Evolutionary conservation across 2,113 vertebrate species (phyloP).

Genomic region (Vulpes vulpes): DNA sequence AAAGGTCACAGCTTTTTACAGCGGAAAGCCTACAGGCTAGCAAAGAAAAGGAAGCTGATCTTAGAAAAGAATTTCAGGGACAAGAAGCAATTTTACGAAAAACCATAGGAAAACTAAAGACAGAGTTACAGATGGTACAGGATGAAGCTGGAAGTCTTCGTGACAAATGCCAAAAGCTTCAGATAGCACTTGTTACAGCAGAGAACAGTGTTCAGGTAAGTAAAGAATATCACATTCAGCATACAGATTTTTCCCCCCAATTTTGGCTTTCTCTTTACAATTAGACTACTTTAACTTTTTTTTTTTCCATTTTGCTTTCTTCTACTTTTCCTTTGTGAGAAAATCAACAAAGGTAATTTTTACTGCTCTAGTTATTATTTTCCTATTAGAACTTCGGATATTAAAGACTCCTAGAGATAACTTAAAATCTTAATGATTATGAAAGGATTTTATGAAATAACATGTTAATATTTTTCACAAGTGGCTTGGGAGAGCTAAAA

Average conservation of each 20-base stretch:
- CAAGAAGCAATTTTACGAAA: constrained; percentile 97
- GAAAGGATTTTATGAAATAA: constrained; percentile 39
- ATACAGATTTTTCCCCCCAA: accelerated
- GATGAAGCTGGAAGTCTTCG: constrained; percentile 95
- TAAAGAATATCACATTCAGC: background rate
- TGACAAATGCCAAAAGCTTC: constrained; percentile 96
- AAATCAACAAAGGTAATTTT: background rate
- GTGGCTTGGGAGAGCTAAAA: constrained; percentile 35
- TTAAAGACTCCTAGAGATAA: background rate
- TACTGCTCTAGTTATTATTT: constrained; percentile 1
- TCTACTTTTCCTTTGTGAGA: background rate
- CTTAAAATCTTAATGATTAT: background rate
- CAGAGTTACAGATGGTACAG: constrained; percentile 93
- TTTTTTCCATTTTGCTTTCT: background rate
- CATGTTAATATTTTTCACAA: constrained; percentile 21
- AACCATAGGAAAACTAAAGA: constrained; percentile 92
- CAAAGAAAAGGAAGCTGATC: constrained; percentile 97
- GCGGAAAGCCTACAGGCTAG: constrained; percentile 96
- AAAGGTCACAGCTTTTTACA: constrained; percentile 97
- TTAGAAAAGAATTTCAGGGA: constrained; percentile 96
- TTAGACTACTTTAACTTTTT: background rate
- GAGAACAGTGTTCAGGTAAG: constrained; percentile 95
- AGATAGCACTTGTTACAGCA: constrained; percentile 90
- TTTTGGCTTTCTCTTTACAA: constrained; percentile 24
- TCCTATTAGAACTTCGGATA: background rate